phyloP scores from a whole-genome alignment of 1,140 invertebrate species.

The Coenobita brevimanus region DNA sequence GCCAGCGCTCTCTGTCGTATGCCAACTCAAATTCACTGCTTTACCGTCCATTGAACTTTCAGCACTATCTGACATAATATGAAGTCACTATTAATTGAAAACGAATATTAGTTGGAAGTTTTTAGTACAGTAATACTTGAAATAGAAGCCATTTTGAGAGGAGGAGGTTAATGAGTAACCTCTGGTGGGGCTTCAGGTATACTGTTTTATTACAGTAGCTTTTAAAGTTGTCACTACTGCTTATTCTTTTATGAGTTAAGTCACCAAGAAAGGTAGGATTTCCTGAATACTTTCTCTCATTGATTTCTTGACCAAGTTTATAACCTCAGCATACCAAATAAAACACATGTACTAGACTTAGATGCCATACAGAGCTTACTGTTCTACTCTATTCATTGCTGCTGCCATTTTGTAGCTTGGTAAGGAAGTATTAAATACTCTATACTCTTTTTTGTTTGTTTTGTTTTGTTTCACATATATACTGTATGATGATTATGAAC shows the following conservation, averaged over 20 bases:
- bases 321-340: slow-evolving; percentile 66
- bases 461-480: slow-evolving; percentile 52
- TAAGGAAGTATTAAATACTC: slow-evolving; percentile 62
- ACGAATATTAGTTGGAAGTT: neutral
- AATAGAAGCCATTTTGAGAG: slow-evolving; percentile 46
- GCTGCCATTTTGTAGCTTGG: slow-evolving; percentile 59
- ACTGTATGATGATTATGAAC: slow-evolving; percentile 26
- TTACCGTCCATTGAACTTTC: slow-evolving; percentile 63
- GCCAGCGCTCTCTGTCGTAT: slow-evolving; percentile 55
- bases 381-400: slow-evolving; percentile 50
- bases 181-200: slow-evolving; percentile 32
- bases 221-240: slow-evolving; percentile 40
- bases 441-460: slow-evolving; percentile 36
- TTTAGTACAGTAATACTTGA: neutral
- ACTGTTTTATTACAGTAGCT: slow-evolving; percentile 1
- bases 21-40: slow-evolving; percentile 64
- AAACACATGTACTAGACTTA: slow-evolving; percentile 58
- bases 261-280: slow-evolving; percentile 28
- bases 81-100: neutral
- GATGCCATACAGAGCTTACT: slow-evolving; percentile 64
- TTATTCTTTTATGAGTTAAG: slow-evolving; percentile 26
- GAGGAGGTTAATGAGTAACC: slow-evolving; percentile 13
- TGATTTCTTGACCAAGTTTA: slow-evolving; percentile 37
- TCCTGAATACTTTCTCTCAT: slow-evolving; percentile 3
- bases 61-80: slow-evolving; percentile 15